phyloP scores from a whole-genome alignment of 2,888 invertebrate genomes.

The Agriopis marginaria region DNA sequence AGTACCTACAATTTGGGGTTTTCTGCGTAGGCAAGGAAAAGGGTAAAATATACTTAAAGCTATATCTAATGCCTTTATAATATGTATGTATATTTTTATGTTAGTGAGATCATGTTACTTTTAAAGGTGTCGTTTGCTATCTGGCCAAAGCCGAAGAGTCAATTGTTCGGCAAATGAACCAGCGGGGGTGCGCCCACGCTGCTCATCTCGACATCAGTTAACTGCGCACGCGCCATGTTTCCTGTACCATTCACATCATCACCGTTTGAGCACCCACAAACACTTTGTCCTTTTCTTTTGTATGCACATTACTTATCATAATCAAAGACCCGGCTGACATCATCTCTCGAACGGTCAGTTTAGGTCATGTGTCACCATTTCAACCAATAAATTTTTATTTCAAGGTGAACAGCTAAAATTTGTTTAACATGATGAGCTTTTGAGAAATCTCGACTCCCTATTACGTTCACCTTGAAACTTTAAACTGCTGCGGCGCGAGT shows the following conservation, averaged over 20 bases:
- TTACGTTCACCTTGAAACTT: conserved; percentile 32
- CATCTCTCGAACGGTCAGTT: conserved; percentile 52
- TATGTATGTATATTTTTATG: background rate
- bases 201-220: conserved; percentile 79
- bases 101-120: conserved; percentile 23
- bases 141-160: conserved; percentile 58
- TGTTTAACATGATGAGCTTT: conserved; percentile 21
- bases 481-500: conserved; percentile 6
- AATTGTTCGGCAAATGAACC: conserved; percentile 71
- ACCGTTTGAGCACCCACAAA: conserved; percentile 69
- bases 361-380: conserved; percentile 44
- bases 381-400: conserved; percentile 34
- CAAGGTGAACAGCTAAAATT: conserved; percentile 28
- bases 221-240: conserved; percentile 79
- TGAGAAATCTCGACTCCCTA: conserved; percentile 7
- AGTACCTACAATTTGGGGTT: background rate
- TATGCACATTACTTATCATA: conserved; percentile 59
- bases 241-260: conserved; percentile 76
- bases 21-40: background rate
- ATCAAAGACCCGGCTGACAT: conserved; percentile 59
- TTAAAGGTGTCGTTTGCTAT: conserved; percentile 49
- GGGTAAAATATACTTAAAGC: background rate
- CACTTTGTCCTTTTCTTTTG: conserved; percentile 62
- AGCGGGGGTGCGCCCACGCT: conserved; percentile 81
- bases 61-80: background rate